Evolutionary conservation across 1,140 invertebrate genomes (phyloP), one percentile per base, ranked within the genome.

Genomic region (Wiebesia pumilae): DNA sequence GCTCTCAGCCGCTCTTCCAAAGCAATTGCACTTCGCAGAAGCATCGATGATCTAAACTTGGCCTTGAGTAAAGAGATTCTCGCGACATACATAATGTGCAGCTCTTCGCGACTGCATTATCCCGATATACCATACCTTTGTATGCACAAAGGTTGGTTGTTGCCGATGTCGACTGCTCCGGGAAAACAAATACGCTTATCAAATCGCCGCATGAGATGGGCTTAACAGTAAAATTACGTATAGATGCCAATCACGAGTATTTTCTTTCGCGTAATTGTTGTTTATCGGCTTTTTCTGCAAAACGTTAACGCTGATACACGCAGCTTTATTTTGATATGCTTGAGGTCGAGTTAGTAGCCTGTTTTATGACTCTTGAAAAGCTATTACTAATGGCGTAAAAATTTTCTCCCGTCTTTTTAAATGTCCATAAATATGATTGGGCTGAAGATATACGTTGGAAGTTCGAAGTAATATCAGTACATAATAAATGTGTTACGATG

Each of bases 1-100:
- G 58, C 54, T 79, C 9, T 33, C 27, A n/a, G 35, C 21, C 24
- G 62, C 80, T 62, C 62, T 81, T 47, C 0, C 40, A 86, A 82
- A 83, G 85, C 71, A 33, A 83, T 79, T 79, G 43, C 81, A 79
- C 81, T 86, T 82, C 73, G 80, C 51, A 77, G 80, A 83, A 86
- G 86, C 77, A 84, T 88, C 89, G 90, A 88, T 90, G 89, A 90
- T 90, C 89, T 90, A 90, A 90, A 90, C 90, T 90, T 90, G 90
- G 90, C 90, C 90, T 88, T 90, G 90, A 89, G 81, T 9, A 35
- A 1, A 47, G 30, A 43, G 73, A 67, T 51, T 85, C 83, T 78
- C 86, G 38, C 47, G 43, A 67, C 79, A 27, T 58, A 54, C 77
- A 80, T 24, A 78, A 47, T 58, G 40, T 51, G 81, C 80, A 19